Evolutionary conservation across 2,797 vertebrate genomes (phyloP), one percentile per base, ranked within the genome.

Genomic region (Alosa sapidissima): DNA sequence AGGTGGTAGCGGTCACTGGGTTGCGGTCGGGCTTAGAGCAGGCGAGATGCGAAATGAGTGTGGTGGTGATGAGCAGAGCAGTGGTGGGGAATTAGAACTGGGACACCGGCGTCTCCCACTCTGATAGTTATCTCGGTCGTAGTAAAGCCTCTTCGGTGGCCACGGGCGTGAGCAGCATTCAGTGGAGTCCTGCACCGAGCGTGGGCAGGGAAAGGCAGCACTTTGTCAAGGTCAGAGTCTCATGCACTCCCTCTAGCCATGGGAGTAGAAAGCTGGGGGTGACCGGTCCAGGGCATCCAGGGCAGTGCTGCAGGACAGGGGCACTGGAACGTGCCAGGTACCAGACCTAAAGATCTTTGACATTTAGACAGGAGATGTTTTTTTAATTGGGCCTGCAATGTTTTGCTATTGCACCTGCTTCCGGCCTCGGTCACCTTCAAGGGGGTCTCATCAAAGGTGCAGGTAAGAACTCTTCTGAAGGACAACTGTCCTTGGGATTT

Each of bases 81-180:
- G 68, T 41, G 8, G 41, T 2, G 41, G 33, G 62, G 65, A 72
- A 41, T 72, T 72, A 72, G 65, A 3, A 33, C 65, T 36, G 65
- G 28, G 65, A 41, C 72, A 19, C 4, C 72, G 19, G 16, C 41
- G 21, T 47, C 41, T 78, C 72, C 72, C 36, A 21, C 36, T 75
- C 33, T 78, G 58, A 24, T 62, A 62, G 72, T 47, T 47, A 45
- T 78, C 72, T 21, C 16, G 8, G 72, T 16, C 7, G 41, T 41
- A 19, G 36, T 47, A 78, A 78, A 78, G 47, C 72, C 72, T 78
- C 72, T 78, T 78, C 45, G 16, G 36, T 47, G 72, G 72, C 16
- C 24, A 5, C 8, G 41, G 41, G 16, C 41, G 41, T 13, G 36
- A 2, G 41, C 41, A 21, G 72, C 72, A 78, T 47, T 16, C 72